Conservation (phyloP, 35 echinoderm and acorn worm species). For the Heliocidaris tuberculata region DNA sequence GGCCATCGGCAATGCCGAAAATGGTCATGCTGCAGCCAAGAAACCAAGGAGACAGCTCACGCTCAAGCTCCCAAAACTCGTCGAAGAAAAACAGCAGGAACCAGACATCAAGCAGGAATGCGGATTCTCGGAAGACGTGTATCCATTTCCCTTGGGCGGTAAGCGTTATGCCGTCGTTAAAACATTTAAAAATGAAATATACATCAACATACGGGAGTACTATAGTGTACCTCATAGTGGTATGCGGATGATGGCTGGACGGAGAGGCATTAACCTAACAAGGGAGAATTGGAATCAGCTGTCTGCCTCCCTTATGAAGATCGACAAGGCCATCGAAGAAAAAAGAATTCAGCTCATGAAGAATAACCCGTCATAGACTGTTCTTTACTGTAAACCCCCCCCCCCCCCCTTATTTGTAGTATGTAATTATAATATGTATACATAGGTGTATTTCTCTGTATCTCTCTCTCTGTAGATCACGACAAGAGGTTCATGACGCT, state of each 20-base stretch:
- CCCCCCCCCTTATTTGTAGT: not conserved
- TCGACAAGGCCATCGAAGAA: not conserved
- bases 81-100: not conserved
- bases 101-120: not conserved
- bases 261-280: not conserved
- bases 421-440: not conserved
- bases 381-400: not conserved
- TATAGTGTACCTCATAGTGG: not conserved
- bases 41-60: not conserved
- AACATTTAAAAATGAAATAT: not conserved
- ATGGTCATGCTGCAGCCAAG: too few relatives aligned
- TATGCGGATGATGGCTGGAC: not conserved
- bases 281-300: not conserved
- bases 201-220: conserved; percentile 6
- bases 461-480: not conserved
- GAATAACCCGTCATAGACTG: not conserved
- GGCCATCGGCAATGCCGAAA: not conserved
- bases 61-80: not conserved
- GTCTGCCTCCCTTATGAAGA: not conserved
- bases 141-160: not conserved
- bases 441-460: not conserved
- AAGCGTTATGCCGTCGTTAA: conserved; percentile 3
- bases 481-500: not conserved
- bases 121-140: not conserved
- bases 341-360: not conserved